Conservation (phyloP, 2,113 vertebrate genomes). For the Cynopterus brachyotis region DNA sequence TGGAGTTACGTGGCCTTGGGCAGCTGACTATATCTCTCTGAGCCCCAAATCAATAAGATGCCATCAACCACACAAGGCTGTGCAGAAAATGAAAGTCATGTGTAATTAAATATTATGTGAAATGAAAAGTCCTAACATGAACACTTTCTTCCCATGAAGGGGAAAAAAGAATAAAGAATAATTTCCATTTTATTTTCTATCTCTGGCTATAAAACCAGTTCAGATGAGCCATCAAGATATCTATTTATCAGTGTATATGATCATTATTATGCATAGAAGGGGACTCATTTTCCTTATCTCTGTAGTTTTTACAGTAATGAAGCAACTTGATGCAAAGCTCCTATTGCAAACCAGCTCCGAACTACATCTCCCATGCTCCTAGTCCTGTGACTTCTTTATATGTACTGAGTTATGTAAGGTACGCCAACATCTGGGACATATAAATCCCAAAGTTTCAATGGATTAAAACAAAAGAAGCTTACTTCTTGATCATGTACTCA, state of each 20-base stretch:
- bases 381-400: background rate
- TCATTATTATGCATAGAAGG: background rate
- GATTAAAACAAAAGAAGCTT: background rate
- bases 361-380: background rate
- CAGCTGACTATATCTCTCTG: slow-evolving; percentile 12
- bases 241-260: background rate
- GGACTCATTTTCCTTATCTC: background rate
- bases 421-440: background rate
- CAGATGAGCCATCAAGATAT: background rate
- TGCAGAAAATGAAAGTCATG: background rate
- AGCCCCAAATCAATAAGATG: background rate
- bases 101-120: background rate
- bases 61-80: background rate
- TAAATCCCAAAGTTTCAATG: background rate
- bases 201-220: background rate
- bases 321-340: background rate
- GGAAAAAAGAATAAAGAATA: background rate
- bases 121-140: background rate
- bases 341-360: background rate
- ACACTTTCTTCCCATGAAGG: background rate
- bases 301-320: background rate
- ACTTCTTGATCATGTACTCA: background rate
- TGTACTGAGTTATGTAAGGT: background rate
- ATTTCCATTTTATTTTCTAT: background rate
- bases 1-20: background rate